Conservation (phyloP, 2,888 invertebrate genomes). For the Netelia inedita region DNA sequence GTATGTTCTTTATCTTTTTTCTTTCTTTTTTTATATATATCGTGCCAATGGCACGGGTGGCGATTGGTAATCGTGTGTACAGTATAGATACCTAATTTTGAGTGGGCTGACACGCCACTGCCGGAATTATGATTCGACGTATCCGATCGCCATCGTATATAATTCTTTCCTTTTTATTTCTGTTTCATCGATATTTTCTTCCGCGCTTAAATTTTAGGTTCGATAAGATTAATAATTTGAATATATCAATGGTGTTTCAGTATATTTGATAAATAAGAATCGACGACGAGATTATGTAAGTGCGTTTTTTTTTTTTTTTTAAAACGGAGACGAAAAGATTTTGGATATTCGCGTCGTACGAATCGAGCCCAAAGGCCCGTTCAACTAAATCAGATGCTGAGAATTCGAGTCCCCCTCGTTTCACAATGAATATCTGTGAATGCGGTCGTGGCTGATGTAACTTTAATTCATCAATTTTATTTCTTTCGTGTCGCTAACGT, state of each 20-base stretch:
- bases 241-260: constrained; percentile 25
- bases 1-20: constrained; percentile 2
- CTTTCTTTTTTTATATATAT: constrained; percentile 45
- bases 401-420: no score
- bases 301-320: not conserved
- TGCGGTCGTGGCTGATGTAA: not conserved
- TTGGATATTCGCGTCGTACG: not conserved
- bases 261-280: constrained; percentile 20
- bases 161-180: constrained; percentile 24
- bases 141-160: constrained; percentile 6
- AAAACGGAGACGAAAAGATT: not conserved
- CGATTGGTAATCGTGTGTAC: constrained; percentile 61
- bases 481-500: not conserved
- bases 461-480: constrained; percentile 15
- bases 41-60: constrained; percentile 30
- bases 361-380: not conserved
- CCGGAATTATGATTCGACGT: constrained; percentile 30
- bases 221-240: constrained; percentile 35
- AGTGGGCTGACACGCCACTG: constrained; percentile 27
- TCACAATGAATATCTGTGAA: no score
- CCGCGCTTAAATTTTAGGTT: constrained; percentile 45
- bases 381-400: no score
- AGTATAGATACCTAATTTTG: constrained; percentile 54
- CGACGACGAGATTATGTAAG: not conserved
- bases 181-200: constrained; percentile 24